These are phyloP conservation scores for Metellina segmentata DNA, from an alignment of 2,888 invertebrate species.

Conservation along the genomic window DNA sequence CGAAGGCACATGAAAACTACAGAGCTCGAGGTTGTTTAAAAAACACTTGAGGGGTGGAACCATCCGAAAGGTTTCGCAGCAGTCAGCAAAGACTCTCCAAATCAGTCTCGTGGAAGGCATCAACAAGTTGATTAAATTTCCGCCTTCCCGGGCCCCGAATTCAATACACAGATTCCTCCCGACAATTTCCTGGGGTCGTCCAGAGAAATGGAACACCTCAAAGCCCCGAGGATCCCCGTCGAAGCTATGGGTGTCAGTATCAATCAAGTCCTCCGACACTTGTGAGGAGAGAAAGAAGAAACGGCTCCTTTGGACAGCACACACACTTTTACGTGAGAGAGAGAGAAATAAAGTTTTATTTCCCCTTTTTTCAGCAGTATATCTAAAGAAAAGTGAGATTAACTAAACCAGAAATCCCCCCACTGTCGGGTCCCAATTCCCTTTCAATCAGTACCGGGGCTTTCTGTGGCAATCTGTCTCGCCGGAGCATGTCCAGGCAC, in stretches of 20 bases:
- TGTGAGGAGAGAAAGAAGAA: slow-evolving; percentile 2
- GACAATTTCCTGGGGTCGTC: neutral
- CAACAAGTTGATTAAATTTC: neutral
- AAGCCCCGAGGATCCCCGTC: slow-evolving; percentile 12
- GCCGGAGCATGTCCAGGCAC: slow-evolving; percentile 5
- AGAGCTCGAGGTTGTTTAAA: too few relatives aligned
- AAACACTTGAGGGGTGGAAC: too few relatives aligned
- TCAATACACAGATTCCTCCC: neutral
- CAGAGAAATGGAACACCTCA: neutral
- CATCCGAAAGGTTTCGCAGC: too few relatives aligned
- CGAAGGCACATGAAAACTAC: too few relatives aligned
- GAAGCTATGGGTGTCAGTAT: slow-evolving; percentile 26
- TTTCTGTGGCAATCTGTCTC: slow-evolving; percentile 54
- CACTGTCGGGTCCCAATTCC: slow-evolving; percentile 21
- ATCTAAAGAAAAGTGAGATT: slow-evolving; percentile 58
- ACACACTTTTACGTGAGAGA: neutral
- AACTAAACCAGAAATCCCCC: slow-evolving; percentile 64
- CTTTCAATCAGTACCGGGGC: slow-evolving; percentile 52
- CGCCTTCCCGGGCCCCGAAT: neutral
- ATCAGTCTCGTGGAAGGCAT: neutral
- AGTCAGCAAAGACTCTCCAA: too few relatives aligned
- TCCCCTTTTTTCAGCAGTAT: neutral
- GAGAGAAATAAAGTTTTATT: slow-evolving; percentile 10
- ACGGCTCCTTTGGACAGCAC: neutral
- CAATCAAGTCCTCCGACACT: slow-evolving; percentile 20